phyloP scores from a whole-genome alignment of 2,888 invertebrate genomes.

The Schrankia costaestrigalis region DNA sequence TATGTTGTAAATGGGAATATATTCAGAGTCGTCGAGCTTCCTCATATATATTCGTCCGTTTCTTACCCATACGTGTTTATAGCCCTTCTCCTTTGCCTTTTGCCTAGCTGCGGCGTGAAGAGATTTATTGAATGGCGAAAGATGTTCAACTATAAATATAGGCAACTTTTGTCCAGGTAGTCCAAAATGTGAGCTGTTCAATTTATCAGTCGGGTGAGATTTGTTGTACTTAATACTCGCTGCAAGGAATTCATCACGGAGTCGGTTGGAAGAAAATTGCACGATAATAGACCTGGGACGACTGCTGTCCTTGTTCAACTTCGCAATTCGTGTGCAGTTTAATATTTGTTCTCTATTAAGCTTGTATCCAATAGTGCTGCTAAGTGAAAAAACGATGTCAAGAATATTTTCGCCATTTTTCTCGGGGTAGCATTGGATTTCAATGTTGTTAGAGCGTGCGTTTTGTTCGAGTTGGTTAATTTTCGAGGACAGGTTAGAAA shows the following conservation, averaged over 20 bases:
- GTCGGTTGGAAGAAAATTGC: conserved; percentile 1
- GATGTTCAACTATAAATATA: conserved; percentile 4
- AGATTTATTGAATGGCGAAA: conserved; percentile 2
- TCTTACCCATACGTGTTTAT: conserved; percentile 8
- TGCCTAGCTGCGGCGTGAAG: conserved; percentile 6
- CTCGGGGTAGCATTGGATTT: too few species aligned
- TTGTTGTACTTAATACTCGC: conserved; percentile 2
- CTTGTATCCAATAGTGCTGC: too few species aligned
- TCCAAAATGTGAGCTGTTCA: conserved; percentile 1
- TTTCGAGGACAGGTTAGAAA: too few species aligned
- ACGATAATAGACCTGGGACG: conserved; percentile 4
- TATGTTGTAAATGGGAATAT: conserved; percentile 3
- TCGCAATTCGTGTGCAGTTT: conserved; percentile 4
- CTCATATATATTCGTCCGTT: conserved; percentile 6
- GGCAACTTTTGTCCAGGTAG: conserved; percentile 1
- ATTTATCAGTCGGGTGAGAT: background rate
- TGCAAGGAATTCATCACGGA: conserved; percentile 5
- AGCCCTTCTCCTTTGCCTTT: conserved; percentile 5
- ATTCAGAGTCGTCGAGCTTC: conserved; percentile 3
- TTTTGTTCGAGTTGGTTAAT: too few species aligned
- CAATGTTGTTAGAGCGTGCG: too few species aligned
- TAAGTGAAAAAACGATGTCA: too few species aligned
- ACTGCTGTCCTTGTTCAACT: background rate
- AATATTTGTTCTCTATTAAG: too few species aligned
- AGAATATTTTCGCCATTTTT: too few species aligned